These are phyloP conservation scores for Heloderma charlesbogerti DNA, from an alignment of 2,113 vertebrate species.

Conservation along the genomic window DNA sequence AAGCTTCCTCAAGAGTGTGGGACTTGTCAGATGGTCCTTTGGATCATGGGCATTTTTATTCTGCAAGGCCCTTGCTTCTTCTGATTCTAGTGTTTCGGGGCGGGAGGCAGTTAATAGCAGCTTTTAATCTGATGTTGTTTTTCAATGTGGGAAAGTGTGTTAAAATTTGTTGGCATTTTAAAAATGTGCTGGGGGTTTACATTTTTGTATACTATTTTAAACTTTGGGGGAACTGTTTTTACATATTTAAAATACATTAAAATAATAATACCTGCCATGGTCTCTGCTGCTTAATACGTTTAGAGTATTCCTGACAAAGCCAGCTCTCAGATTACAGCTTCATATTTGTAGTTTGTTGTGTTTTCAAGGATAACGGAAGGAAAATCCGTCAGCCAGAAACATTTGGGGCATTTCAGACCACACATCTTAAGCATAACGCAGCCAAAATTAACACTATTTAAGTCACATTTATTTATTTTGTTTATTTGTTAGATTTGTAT, in stretches of 20 bases:
- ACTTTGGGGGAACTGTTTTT: not conserved
- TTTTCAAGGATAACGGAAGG: constrained; percentile 3
- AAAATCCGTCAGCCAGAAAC: constrained; percentile 47
- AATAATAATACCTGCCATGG: not conserved
- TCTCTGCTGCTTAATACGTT: not conserved
- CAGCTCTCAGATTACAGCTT: not conserved
- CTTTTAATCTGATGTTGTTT: not conserved
- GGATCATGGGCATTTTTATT: not conserved
- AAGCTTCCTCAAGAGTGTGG: too few relatives aligned
- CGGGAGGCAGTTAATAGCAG: not conserved
- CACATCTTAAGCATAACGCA: constrained; percentile 14
- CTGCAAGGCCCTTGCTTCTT: not conserved
- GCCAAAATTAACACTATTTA: not conserved
- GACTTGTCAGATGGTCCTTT: not conserved
- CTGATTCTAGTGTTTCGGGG: not conserved
- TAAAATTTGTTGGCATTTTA: too few relatives aligned
- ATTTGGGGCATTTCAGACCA: constrained; percentile 50
- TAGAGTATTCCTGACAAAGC: not conserved
- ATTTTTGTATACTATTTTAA: not conserved
- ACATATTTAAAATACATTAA: not conserved
- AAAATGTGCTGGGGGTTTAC: too few relatives aligned
- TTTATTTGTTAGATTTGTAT: not conserved
- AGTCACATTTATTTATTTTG: not conserved
- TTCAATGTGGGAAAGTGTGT: not conserved
- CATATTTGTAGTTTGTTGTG: not conserved